Percentiles rank a stretch among this genome's conserved stretches.
phyloP scores from a whole-genome alignment of 2,888 invertebrate genomes.

The Philonicus albiceps region DNA sequence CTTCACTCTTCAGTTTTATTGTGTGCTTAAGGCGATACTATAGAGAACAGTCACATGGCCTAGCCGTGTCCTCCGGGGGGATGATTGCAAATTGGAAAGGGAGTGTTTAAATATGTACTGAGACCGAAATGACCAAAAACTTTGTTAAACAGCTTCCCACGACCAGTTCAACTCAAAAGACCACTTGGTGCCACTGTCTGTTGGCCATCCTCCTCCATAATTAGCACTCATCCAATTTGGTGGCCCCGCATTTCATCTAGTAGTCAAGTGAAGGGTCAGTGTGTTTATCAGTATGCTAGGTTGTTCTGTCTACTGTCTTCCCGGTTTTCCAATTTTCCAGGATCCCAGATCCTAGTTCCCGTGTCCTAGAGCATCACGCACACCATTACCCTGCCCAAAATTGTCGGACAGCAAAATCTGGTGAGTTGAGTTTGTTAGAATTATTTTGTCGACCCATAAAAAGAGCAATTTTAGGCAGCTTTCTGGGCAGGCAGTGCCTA shows the following conservation, averaged over 20 bases:
- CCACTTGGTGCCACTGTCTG: background rate
- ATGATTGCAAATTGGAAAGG: background rate
- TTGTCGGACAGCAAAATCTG: constrained; percentile 11
- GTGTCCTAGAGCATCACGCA: background rate
- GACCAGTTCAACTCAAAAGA: constrained; percentile 1
- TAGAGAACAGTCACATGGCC: background rate
- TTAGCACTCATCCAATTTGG: constrained; percentile 32
- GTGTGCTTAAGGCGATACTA: background rate
- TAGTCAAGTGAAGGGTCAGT: background rate
- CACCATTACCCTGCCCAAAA: background rate
- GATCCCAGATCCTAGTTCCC: background rate
- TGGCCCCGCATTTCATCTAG: background rate
- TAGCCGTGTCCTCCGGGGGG: background rate
- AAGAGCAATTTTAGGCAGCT: background rate
- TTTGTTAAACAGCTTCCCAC: constrained; percentile 32
- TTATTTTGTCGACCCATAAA: constrained; percentile 24
- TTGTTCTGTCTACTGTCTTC: background rate
- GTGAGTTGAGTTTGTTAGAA: constrained; percentile 24
- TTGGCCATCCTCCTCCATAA: constrained; percentile 2
- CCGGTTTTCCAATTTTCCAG: background rate
- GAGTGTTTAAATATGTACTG: constrained; percentile 36
- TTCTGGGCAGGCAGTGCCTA: background rate
- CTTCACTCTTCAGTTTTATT: background rate
- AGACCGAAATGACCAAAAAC: constrained; percentile 31
- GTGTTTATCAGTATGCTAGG: background rate